Percentiles rank a stretch among this genome's conserved stretches.
Evolutionary conservation across 2,888 invertebrate species (phyloP).

Genomic region (Drosophila mimica): DNA sequence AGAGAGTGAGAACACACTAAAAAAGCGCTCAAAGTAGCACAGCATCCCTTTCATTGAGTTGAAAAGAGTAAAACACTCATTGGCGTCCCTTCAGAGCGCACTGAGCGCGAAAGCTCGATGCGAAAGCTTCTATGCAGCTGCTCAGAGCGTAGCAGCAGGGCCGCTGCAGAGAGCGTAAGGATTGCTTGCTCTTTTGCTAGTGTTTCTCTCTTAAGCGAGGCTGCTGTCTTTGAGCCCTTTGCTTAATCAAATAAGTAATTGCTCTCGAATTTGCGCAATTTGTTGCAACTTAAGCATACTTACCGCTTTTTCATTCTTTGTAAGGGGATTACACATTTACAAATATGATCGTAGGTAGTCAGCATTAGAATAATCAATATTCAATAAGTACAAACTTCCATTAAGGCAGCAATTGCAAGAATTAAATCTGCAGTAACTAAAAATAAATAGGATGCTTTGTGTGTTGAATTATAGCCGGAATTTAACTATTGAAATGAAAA

Average conservation of each 20-base stretch:
- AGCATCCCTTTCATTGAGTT: conserved; percentile 8
- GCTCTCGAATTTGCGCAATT: conserved; percentile 15
- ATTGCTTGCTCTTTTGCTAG: background rate
- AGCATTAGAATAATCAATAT: background rate
- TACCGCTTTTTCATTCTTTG: background rate
- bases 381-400: background rate
- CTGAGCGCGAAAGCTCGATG: conserved; percentile 21
- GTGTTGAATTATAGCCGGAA: background rate
- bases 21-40: background rate
- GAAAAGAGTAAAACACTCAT: conserved; percentile 2
- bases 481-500: background rate
- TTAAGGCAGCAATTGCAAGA: background rate
- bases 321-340: background rate
- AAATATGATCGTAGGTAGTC: background rate
- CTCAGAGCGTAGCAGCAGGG: conserved; percentile 13
- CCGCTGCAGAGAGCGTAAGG: conserved; percentile 15
- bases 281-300: background rate
- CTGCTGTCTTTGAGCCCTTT: background rate
- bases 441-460: background rate
- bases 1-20: conserved; percentile 1
- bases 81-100: conserved; percentile 1
- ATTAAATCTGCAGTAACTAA: background rate
- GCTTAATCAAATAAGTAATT: conserved; percentile 18
- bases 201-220: conserved; percentile 6
- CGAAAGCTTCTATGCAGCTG: conserved; percentile 21